Conservation (phyloP, 2,797 vertebrate species). For the Etheostoma nigrum region DNA sequence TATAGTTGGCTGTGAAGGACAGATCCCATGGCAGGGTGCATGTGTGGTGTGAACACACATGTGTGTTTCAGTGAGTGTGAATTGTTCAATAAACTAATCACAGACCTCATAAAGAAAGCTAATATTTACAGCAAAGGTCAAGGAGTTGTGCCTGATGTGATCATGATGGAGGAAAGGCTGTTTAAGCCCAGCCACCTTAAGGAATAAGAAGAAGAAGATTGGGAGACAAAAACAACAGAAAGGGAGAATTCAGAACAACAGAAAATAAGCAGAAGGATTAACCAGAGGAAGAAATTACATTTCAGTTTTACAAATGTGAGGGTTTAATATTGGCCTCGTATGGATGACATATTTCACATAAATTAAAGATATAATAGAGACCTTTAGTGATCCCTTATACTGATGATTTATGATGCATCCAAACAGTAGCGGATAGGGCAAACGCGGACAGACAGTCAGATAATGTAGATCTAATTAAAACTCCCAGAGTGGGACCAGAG, state of each 20-base stretch:
- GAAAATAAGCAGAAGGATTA: slow-evolving; percentile 51
- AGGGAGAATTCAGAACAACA: slow-evolving; percentile 31
- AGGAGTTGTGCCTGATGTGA: slow-evolving; percentile 79
- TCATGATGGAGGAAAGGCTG: slow-evolving; percentile 76
- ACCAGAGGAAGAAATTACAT: background rate
- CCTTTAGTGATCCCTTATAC: slow-evolving; percentile 46
- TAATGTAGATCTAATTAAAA: slow-evolving; percentile 83
- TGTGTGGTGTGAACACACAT: slow-evolving; percentile 34
- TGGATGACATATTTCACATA: slow-evolving; percentile 5
- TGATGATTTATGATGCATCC: slow-evolving; percentile 65
- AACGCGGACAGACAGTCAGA: slow-evolving; percentile 70
- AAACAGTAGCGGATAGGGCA: slow-evolving; percentile 64
- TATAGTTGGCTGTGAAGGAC: slow-evolving; percentile 73
- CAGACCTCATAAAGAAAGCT: slow-evolving; percentile 82
- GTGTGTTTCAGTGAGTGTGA: slow-evolving; percentile 65
- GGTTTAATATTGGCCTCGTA: background rate
- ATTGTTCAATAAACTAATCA: slow-evolving; percentile 85
- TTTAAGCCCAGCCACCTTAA: slow-evolving; percentile 39
- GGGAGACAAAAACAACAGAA: slow-evolving; percentile 11
- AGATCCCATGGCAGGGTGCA: slow-evolving; percentile 49
- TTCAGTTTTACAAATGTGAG: slow-evolving; percentile 3
- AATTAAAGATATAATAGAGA: slow-evolving; percentile 7
- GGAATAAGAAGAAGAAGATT: slow-evolving; percentile 54
- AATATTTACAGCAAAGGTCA: slow-evolving; percentile 87
- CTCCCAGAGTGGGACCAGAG: slow-evolving; percentile 71